A percentile compares a stretch with the other conserved stretches of the same genome.
Conservation (phyloP, 2,797 vertebrate genomes). For the Esox masquinongy region DNA sequence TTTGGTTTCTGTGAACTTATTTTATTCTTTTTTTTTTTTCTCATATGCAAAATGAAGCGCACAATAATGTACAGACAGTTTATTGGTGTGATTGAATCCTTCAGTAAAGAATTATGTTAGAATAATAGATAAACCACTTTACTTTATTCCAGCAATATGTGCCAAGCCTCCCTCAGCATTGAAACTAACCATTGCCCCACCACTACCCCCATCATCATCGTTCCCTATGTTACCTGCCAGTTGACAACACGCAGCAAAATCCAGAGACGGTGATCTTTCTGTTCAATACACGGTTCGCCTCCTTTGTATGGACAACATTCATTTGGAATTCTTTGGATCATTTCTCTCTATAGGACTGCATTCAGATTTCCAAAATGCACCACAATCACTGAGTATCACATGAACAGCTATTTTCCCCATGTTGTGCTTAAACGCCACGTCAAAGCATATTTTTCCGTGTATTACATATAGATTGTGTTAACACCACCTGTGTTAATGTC, state of each 20-base stretch:
- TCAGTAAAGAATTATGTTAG: slow-evolving; percentile 7
- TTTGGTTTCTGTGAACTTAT: no score
- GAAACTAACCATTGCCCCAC: slow-evolving; percentile 14
- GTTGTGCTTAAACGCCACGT: no score
- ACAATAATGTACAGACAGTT: slow-evolving; percentile 7
- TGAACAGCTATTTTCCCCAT: no score
- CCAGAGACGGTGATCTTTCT: slow-evolving; percentile 13
- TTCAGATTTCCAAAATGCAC: slow-evolving; percentile 13
- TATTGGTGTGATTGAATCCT: slow-evolving; percentile 14
- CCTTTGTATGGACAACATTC: slow-evolving; percentile 26
- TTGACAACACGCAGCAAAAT: slow-evolving; percentile 23
- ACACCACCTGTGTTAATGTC: no score
- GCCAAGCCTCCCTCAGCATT: slow-evolving; percentile 16
- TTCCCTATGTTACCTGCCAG: slow-evolving; percentile 42
- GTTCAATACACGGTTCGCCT: slow-evolving; percentile 24
- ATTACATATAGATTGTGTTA: no score
- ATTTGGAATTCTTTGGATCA: slow-evolving; percentile 19
- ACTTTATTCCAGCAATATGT: slow-evolving; percentile 28
- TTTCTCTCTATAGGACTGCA: background rate
- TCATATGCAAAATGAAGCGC: no score
- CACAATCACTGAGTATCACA: no score
- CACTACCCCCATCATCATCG: slow-evolving; percentile 30
- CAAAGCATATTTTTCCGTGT: no score
- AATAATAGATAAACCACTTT: slow-evolving; percentile 25
- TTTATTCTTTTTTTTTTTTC: slow-evolving; percentile 9